phyloP scores from a whole-genome alignment of 2,113 vertebrate genomes.

The Cheirogaleus medius region DNA sequence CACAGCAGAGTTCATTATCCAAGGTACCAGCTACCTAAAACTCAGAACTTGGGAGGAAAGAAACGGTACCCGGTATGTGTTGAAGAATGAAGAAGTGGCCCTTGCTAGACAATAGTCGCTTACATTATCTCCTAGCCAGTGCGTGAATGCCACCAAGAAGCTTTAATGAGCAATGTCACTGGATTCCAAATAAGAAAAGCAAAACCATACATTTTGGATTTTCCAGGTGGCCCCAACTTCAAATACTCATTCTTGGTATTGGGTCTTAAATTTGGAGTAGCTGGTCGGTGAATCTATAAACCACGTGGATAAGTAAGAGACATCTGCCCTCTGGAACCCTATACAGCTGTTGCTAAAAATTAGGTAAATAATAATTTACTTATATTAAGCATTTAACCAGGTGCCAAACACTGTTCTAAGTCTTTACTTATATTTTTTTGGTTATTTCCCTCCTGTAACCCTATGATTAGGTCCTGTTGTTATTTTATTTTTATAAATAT shows the following conservation, averaged over 20 bases:
- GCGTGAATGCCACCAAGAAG: rapidly evolving
- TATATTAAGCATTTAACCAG: not conserved
- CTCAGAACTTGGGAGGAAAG: not conserved
- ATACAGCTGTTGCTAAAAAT: not conserved
- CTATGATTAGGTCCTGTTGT: not conserved
- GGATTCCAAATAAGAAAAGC: not conserved
- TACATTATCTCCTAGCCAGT: not conserved
- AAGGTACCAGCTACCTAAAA: not conserved
- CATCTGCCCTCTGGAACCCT: not conserved
- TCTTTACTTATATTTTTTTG: not conserved
- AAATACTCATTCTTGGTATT: not conserved
- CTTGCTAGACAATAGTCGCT: not conserved
- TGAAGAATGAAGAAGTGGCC: not conserved
- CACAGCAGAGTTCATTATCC: not conserved
- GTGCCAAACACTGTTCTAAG: not conserved
- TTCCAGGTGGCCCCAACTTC: not conserved
- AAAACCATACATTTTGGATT: not conserved
- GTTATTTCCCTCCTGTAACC: not conserved
- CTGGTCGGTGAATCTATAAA: not conserved
- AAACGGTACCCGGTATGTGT: not conserved
- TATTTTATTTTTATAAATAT: not conserved
- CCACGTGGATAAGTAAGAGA: not conserved
- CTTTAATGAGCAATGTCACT: not conserved
- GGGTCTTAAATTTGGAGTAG: not conserved
- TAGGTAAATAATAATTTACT: not conserved